These are phyloP conservation scores for Lytechinus variegatus DNA, from an alignment of 35 echinoderm and acorn worm species.

Conservation along the genomic window DNA sequence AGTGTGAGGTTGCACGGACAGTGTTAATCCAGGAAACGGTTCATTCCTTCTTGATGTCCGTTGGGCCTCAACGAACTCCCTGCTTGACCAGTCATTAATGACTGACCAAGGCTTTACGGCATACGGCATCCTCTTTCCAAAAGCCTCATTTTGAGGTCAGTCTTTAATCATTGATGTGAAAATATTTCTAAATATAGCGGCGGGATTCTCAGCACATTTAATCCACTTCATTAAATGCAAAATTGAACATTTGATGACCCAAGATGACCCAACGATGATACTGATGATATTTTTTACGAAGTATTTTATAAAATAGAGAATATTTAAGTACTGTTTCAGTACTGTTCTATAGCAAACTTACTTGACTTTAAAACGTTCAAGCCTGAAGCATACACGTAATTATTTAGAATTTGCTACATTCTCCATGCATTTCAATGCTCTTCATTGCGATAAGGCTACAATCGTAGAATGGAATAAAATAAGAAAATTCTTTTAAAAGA, in stretches of 20 bases:
- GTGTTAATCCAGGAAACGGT: conserved; percentile 2
- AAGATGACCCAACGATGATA: background rate
- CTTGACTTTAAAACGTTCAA: too few relatives aligned
- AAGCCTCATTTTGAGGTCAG: background rate
- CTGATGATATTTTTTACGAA: background rate
- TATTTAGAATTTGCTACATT: too few relatives aligned
- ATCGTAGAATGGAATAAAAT: too few relatives aligned
- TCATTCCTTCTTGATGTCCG: background rate
- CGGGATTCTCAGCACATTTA: background rate
- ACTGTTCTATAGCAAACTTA: too few relatives aligned
- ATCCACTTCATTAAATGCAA: background rate
- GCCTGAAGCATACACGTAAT: too few relatives aligned
- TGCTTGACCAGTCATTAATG: background rate
- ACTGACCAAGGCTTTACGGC: background rate
- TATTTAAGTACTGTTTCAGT: too few relatives aligned
- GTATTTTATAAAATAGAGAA: too few relatives aligned
- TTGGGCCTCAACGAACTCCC: background rate
- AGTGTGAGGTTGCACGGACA: too few relatives aligned
- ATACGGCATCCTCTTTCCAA: background rate
- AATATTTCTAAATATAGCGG: background rate
- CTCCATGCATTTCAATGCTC: too few relatives aligned
- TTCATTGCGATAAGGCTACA: too few relatives aligned
- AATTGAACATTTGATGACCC: background rate
- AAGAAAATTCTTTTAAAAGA: too few relatives aligned
- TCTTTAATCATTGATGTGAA: background rate